Percentiles rank a stretch among this genome's conserved stretches.
Evolutionary conservation across 23 tunicate genomes (phyloP).

Genomic region (Oikopleura albicans): DNA sequence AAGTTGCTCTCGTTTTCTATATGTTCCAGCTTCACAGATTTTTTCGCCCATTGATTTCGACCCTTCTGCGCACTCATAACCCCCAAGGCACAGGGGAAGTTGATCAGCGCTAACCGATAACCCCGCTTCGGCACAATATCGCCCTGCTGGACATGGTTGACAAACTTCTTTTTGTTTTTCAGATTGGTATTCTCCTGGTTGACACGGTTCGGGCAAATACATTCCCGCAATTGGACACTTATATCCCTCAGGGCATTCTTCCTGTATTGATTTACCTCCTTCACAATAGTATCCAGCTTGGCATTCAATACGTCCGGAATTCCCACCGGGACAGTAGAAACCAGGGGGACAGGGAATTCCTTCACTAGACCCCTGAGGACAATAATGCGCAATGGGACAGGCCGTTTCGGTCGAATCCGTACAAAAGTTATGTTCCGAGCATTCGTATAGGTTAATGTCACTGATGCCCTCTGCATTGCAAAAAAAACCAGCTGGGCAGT

Average conservation of each 20-base stretch:
- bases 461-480: slow-evolving; percentile 27
- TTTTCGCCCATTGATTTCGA: not conserved
- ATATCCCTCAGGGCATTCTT: not conserved
- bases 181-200: not conserved
- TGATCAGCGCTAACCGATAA: not conserved
- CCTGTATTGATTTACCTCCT: slow-evolving; percentile 20
- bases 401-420: slow-evolving; percentile 30
- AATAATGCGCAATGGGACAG: slow-evolving; percentile 47
- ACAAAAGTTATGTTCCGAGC: slow-evolving; percentile 11
- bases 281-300: not conserved
- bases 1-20: not conserved
- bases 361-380: slow-evolving; percentile 25
- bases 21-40: not conserved
- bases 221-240: not conserved
- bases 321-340: not conserved
- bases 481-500: slow-evolving; percentile 59
- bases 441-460: not conserved
- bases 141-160: not conserved
- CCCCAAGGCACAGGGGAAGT: not conserved
- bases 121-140: not conserved
- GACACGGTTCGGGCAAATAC: not conserved
- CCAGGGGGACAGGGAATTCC: slow-evolving; percentile 7
- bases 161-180: not conserved
- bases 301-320: not conserved
- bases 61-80: not conserved